phyloP scores from a whole-genome alignment of 2,888 invertebrate species.

The Drosophila leonis region DNA sequence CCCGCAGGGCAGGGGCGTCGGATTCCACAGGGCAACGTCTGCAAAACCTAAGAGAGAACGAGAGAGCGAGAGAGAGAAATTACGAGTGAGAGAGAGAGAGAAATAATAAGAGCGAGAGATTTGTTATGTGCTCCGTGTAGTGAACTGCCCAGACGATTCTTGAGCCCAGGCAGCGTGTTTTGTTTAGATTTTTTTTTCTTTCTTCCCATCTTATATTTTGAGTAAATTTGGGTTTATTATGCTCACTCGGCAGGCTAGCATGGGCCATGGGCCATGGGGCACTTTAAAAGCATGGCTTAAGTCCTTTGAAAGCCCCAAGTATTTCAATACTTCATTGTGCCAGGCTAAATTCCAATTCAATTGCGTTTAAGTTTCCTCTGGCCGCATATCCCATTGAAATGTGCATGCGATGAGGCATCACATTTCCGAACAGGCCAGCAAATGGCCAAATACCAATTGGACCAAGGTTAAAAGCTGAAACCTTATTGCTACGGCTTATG shows the following conservation, averaged over 20 bases:
- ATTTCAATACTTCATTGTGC: conserved; percentile 15
- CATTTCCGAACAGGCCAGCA: background rate
- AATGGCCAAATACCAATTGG: conserved; percentile 13
- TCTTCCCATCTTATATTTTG: conserved; percentile 15
- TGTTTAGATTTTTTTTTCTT: conserved; percentile 32
- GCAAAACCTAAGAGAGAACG: conserved; percentile 20
- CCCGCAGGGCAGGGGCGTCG: conserved; percentile 42
- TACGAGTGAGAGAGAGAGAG: background rate
- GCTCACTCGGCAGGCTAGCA: background rate
- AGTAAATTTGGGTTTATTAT: conserved; percentile 37
- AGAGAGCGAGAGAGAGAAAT: background rate
- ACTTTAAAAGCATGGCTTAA: conserved; percentile 28
- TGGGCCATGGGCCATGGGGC: background rate
- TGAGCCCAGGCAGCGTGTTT: conserved; percentile 44
- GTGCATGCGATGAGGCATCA: background rate
- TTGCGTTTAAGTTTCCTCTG: background rate
- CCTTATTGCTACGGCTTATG: conserved; percentile 28
- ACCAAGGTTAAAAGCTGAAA: conserved; percentile 13
- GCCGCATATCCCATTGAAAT: conserved; percentile 2
- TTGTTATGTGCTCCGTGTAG: conserved; percentile 46
- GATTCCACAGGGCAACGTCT: conserved; percentile 59
- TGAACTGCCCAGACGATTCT: conserved; percentile 53
- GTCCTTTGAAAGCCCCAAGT: conserved; percentile 3
- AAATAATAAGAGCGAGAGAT: conserved; percentile 18
- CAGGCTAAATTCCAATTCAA: conserved; percentile 4